Conservation (phyloP, 2,797 vertebrate genomes). For the Argyrosomus regius region DNA sequence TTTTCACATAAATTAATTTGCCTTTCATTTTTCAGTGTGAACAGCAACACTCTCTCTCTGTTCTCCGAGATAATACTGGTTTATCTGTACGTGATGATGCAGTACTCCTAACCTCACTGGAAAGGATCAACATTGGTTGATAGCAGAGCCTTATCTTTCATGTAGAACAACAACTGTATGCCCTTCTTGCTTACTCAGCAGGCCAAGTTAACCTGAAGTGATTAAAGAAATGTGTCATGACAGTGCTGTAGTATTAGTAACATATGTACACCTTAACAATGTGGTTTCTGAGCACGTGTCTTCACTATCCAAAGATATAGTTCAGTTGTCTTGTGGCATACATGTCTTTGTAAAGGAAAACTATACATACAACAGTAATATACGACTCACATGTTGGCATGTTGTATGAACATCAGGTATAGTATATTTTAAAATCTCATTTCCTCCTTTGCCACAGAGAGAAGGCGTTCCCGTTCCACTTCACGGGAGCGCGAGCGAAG, state of each 20-base stretch:
- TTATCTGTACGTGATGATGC: background rate
- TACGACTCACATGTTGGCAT: background rate
- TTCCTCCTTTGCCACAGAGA: constrained; percentile 81
- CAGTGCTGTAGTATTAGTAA: background rate
- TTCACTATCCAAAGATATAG: background rate
- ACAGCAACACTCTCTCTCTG: background rate
- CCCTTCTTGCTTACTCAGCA: background rate
- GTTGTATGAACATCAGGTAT: background rate
- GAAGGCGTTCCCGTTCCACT: constrained; percentile 90
- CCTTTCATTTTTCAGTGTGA: background rate
- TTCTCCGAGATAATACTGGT: too few relatives aligned
- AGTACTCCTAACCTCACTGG: background rate
- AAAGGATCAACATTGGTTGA: background rate
- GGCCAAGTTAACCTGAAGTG: background rate
- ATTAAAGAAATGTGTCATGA: background rate
- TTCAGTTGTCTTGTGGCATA: background rate
- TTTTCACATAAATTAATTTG: background rate
- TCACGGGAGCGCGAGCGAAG: constrained; percentile 92
- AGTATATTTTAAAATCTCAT: background rate
- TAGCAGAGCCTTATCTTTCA: background rate
- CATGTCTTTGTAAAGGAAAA: background rate
- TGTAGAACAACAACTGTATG: background rate
- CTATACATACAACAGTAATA: background rate
- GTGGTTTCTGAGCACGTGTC: background rate
- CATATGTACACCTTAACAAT: background rate